Evolutionary conservation across 2,888 invertebrate genomes (phyloP), one percentile per base, ranked within the genome.

Genomic region (Andrena haemorrhoa): DNA sequence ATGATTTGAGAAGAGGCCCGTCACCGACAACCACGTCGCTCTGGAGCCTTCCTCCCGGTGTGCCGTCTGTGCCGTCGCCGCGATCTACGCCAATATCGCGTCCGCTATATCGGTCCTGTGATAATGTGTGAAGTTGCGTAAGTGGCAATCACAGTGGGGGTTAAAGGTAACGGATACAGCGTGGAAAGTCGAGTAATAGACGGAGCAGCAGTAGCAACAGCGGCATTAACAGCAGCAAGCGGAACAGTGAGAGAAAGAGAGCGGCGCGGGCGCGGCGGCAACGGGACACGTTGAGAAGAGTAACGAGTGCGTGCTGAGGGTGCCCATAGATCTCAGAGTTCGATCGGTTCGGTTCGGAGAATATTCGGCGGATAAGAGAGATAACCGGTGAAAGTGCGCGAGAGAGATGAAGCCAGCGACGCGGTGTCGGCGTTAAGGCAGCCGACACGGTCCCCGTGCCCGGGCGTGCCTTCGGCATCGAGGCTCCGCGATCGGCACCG

Each of bases 401-500:
- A 26, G 5, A 26, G 61, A 23, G 81, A 88, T 84, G 86, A 86
- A 78, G 73, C 80, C 88, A 60, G 47, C 58, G 83, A 66, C 81
- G 58, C 81, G 90, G 90, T 88, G 88, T 89, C 90, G 89, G 90
- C 89, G 89, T 88, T 91, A 91, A 89, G 82, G 65, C 88, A 82
- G 88, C 66, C 51, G 76, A 65, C 86, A 86, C 84, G 87, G 81
- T 86, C 79, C 73, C 76, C 87, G 85, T 83, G 89, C 53, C 82
- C 87, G 88, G 87, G 86, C 82, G 88, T 87, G 88, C 83, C 79
- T 49, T 82, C 84, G 89, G 87, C 86, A 83, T 92, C 92, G 90
- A 90, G 89, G 69, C 58, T 90, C 93, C 94, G 97, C 96, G 96
- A 83, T 81, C 83, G 88, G 69, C 79, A 80, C 71, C 85, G 87